Percentiles rank a stretch among this genome's conserved stretches.
These are phyloP conservation scores for Neosalanx taihuensis DNA, from an alignment of 2,797 vertebrate genomes.

Conservation along the genomic window DNA sequence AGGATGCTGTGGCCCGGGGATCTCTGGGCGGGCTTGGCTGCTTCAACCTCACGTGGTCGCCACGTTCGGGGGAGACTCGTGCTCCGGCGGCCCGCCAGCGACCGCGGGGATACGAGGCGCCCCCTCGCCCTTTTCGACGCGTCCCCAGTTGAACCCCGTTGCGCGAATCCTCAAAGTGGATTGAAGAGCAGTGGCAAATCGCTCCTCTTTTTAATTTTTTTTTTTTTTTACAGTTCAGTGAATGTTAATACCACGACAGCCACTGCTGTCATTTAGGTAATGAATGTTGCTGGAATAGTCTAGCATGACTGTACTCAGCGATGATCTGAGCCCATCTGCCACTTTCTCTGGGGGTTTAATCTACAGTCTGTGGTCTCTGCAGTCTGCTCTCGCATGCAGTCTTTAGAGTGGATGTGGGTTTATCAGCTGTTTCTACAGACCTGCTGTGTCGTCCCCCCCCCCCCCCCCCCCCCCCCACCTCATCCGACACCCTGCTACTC, in stretches of 20 bases:
- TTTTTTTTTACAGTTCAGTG: constrained; percentile 17
- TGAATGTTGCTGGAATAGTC: constrained; percentile 59
- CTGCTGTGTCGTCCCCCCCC: constrained; percentile 16
- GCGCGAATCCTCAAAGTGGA: constrained; percentile 11
- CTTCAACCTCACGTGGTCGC: too few relatives aligned
- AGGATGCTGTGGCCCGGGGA: constrained; percentile 15
- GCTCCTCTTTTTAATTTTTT: constrained; percentile 15
- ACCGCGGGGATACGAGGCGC: too few relatives aligned
- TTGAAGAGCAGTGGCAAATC: constrained; percentile 7
- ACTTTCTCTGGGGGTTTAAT: constrained; percentile 52
- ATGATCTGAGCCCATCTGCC: constrained; percentile 67
- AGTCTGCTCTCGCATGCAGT: background rate
- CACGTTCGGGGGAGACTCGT: too few relatives aligned
- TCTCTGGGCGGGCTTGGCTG: too few relatives aligned
- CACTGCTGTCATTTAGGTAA: constrained; percentile 70
- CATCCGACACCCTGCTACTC: constrained; percentile 28
- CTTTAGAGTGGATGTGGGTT: background rate
- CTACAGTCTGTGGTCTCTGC: constrained; percentile 37
- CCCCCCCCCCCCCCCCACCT: constrained; percentile 46
- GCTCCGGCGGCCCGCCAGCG: too few relatives aligned
- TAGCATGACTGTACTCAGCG: constrained; percentile 32
- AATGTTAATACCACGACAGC: constrained; percentile 45
- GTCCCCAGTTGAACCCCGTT: too few relatives aligned
- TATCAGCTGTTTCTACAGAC: too few relatives aligned
- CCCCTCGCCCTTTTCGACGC: too few relatives aligned